Evolutionary conservation across 2,888 invertebrate species (phyloP), one percentile per base, ranked within the genome.

Genomic region (Temnothorax rugatulus): DNA sequence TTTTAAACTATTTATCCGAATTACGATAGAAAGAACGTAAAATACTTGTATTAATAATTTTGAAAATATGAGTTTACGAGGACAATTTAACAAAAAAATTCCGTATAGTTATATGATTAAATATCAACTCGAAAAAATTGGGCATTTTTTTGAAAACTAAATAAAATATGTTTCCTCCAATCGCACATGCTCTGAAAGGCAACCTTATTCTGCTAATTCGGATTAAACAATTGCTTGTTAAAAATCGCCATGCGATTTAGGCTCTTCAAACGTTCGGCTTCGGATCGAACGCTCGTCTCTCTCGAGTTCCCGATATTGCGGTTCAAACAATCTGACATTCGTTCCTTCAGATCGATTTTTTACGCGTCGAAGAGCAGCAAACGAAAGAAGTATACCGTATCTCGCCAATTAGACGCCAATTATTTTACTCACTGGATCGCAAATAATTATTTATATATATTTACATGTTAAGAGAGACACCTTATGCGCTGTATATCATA

Each of bases 331-430:
- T 59, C 34, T 47, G 29, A 69, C 13, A 54, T 77, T 66, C 77
- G 59, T 81, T 73, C 25, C 73, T 73, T 81, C 38, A 50, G 13
- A 50, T 81, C 79, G 73, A 81, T 81, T 81, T 81, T 73, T 71
- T 73, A 81, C 47, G 73, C 50, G 73, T 73, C 73, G 25, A 59
- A 50, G 47, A 81, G 47, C 71, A 73, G 50, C 79, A 50, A 61
- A 73, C 13, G 38, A 61, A 59, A 50, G 13, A 59, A 81, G 21
- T 81, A 61, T 25, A 57, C 18, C 29, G 77, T 25, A 73, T 81
- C 69, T 69, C 79, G 73, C 79, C 79, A 79, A 79, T 59, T 79
- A 59, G 71, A 79, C 79, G 71, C 79, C 79, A 73, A 79, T 79
- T 73, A 73, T 79, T 79, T 79, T 59, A 79, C 25, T 71, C 38